Evolutionary conservation across 2,113 vertebrate species (phyloP).

Genomic region (Prionailurus viverrinus): DNA sequence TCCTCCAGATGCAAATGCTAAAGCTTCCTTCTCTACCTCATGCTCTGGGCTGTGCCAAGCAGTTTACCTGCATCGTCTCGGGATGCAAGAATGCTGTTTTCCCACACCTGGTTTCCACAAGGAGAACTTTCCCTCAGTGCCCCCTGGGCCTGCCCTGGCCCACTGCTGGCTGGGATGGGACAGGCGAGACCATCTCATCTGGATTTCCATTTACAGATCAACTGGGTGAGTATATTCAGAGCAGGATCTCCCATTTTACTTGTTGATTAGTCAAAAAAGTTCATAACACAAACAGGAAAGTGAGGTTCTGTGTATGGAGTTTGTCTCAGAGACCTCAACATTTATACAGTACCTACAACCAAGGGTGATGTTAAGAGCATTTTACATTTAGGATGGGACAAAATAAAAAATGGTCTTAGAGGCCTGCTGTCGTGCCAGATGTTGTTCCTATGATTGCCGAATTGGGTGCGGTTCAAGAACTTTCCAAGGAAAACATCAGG

Average conservation of each 20-base stretch:
- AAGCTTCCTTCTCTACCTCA: neutral
- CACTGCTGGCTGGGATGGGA: neutral
- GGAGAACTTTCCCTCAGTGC: neutral
- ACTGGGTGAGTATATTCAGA: neutral
- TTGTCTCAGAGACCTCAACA: neutral
- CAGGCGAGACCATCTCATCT: neutral
- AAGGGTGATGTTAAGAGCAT: too few relatives aligned
- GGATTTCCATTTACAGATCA: neutral
- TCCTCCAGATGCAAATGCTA: neutral
- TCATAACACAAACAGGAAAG: neutral
- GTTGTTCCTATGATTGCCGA: neutral
- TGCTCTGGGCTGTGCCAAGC: neutral
- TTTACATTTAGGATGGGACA: neutral
- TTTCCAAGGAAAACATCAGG: neutral
- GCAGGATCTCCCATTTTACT: neutral
- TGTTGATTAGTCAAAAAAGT: neutral
- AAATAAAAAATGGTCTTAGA: neutral
- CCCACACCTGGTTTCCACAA: neutral
- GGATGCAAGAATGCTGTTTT: neutral
- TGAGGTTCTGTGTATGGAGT: neutral
- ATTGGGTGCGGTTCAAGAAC: neutral
- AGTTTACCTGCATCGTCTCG: neutral
- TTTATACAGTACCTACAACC: neutral
- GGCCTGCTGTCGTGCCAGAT: too few relatives aligned
- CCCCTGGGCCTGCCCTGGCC: neutral